A percentile compares a stretch with the other conserved stretches of the same genome.
phyloP scores from a whole-genome alignment of 1,140 invertebrate species.

The Heliconius himera region DNA sequence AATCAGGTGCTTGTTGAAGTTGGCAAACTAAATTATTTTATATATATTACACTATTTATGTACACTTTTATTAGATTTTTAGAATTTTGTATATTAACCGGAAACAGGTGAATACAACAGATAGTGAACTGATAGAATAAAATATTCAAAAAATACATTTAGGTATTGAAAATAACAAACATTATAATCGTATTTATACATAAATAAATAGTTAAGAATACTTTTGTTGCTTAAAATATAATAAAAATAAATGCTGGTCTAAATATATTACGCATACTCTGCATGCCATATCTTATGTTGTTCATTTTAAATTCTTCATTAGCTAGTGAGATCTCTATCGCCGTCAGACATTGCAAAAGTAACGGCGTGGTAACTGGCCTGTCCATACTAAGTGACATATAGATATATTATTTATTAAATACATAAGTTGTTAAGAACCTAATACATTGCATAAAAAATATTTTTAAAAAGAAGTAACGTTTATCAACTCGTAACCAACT shows the following conservation, averaged over 20 bases:
- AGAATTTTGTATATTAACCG: too few relatives aligned
- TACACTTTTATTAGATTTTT: too few relatives aligned
- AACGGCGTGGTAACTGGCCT: constrained; percentile 3
- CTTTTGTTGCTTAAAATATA: too few relatives aligned
- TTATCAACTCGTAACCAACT: too few relatives aligned
- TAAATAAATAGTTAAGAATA: too few relatives aligned
- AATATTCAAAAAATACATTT: too few relatives aligned
- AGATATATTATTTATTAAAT: neutral
- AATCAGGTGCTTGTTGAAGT: neutral
- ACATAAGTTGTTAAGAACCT: constrained; percentile 6
- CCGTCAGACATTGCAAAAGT: constrained; percentile 32
- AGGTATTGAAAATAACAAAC: too few relatives aligned
- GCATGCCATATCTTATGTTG: neutral
- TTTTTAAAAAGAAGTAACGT: too few relatives aligned
- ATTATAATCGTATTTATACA: too few relatives aligned
- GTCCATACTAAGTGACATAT: constrained; percentile 9
- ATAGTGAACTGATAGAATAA: too few relatives aligned
- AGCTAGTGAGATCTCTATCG: constrained; percentile 32
- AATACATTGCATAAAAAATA: neutral
- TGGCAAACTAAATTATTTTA: neutral
- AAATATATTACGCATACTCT: neutral
- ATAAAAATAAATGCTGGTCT: neutral
- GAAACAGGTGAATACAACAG: too few relatives aligned
- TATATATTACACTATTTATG: too few relatives aligned
- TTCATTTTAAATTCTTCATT: constrained; percentile 27